Conservation (phyloP, 2,888 invertebrate genomes). For the Dyspetes luteomarginatus region DNA sequence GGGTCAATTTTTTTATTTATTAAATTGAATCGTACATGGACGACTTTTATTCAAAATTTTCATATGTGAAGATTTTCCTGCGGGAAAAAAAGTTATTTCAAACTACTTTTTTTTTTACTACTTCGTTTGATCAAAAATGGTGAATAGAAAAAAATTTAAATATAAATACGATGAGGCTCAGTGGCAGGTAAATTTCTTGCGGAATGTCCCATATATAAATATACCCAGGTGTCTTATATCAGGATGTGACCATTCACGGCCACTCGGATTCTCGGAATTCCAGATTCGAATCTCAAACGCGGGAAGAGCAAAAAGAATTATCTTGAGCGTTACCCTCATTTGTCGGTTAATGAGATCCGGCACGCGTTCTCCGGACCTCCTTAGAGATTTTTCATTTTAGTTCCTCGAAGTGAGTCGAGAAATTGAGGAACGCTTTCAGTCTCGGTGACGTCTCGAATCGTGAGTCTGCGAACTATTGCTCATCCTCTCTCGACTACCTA, state of each 20-base stretch:
- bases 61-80: background rate
- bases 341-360: background rate
- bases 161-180: too few relatives aligned
- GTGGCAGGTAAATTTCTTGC: too few relatives aligned
- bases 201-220: too few relatives aligned
- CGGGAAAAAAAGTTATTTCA: too few relatives aligned
- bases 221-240: background rate
- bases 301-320: background rate
- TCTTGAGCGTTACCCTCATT: background rate
- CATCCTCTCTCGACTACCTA: background rate
- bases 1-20: too few relatives aligned
- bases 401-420: background rate
- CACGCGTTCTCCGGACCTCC: background rate
- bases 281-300: background rate
- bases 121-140: too few relatives aligned
- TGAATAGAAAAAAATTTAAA: too few relatives aligned
- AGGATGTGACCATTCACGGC: slow-evolving; percentile 4
- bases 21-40: background rate
- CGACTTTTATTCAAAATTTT: background rate
- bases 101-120: too few relatives aligned
- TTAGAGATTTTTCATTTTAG: background rate
- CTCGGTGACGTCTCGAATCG: background rate
- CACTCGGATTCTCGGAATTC: slow-evolving; percentile 10
- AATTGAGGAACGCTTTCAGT: background rate
- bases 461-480: background rate